These are phyloP conservation scores for Coptotermes formosanus DNA, from an alignment of 1,140 invertebrate species.

Conservation along the genomic window DNA sequence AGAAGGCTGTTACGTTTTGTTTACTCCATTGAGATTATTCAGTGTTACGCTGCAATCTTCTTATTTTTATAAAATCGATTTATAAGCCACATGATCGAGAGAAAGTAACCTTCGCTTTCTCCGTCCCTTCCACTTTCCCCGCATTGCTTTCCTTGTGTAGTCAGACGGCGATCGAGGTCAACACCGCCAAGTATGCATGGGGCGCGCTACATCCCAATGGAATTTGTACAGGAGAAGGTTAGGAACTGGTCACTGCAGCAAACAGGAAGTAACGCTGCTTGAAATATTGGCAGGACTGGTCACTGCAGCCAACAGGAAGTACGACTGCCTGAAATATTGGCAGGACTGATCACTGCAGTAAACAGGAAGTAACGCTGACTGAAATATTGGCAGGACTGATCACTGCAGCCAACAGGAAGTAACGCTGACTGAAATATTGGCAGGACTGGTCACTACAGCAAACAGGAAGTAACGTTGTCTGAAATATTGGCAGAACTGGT, in stretches of 20 bases:
- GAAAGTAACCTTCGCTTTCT: background rate
- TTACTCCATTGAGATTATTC: background rate
- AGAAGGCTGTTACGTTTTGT: background rate
- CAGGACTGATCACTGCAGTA: background rate
- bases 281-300: conserved; percentile 1
- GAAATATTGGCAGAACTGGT: background rate
- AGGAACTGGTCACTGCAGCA: background rate
- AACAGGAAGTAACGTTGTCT: background rate
- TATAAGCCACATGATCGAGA: background rate
- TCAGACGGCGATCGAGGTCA: background rate
- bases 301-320: background rate
- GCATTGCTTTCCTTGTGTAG: conserved; percentile 3
- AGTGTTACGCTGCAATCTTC: background rate
- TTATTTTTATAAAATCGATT: conserved; percentile 4
- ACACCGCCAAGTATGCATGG: background rate
- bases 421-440: background rate
- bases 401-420: background rate
- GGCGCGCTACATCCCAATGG: background rate
- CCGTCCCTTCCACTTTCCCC: conserved; percentile 1
- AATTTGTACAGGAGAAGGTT: background rate
- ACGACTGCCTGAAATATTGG: background rate
- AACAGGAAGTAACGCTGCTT: background rate
- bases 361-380: background rate
- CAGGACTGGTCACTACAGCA: background rate
- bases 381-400: conserved; percentile 1